Evolutionary conservation across 2,113 vertebrate genomes (phyloP), one percentile per base, ranked within the genome.

Genomic region (Pterocles burchelli): DNA sequence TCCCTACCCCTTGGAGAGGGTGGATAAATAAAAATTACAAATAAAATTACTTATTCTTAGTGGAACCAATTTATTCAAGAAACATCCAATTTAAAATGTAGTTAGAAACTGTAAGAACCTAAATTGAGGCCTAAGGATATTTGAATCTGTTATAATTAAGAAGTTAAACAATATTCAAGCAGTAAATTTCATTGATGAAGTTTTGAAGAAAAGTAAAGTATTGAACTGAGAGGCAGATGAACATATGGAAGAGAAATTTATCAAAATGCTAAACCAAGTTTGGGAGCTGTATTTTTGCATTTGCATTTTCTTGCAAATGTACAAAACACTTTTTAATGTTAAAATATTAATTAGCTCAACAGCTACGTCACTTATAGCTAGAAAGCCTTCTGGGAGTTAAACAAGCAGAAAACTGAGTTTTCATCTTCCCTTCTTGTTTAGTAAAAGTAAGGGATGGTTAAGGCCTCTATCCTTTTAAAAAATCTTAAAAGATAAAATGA

Each of bases 261-360:
- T 71, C 11, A 57, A 96, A 94, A 88, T 45, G 66, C 58, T 85
- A 85, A 90, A 85, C 26, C 45, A 91, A 68, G 31, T 48, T 13
- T 52, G 58, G 58, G 41, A 83, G 71, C 58, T 91, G 52, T 43
- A 57, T 72, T 89, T 92, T 62, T 86, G 46, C 80, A 59, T 88
- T 66, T 84, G 36, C 45, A 61, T 81, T 81, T 94, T 67, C 65
- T 71, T 75, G 79, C 38, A 78, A 89, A 93, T 34, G 15, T 34
- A 77, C 38, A 73, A 55, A 81, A 31, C 70, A 75, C 13, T 59
- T 85, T 31, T 75, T 88, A 88, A 85, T 41, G 43, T 63, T 91
- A 94, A 87, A 91, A 79, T 93, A 90, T 68, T 88, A 89, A 82
- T 85, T 76, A 85, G 70, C 41, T 73, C 78, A 61, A 75, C 29